These are phyloP conservation scores for Musca vetustissima DNA, from an alignment of 1,140 invertebrate species.

Conservation along the genomic window DNA sequence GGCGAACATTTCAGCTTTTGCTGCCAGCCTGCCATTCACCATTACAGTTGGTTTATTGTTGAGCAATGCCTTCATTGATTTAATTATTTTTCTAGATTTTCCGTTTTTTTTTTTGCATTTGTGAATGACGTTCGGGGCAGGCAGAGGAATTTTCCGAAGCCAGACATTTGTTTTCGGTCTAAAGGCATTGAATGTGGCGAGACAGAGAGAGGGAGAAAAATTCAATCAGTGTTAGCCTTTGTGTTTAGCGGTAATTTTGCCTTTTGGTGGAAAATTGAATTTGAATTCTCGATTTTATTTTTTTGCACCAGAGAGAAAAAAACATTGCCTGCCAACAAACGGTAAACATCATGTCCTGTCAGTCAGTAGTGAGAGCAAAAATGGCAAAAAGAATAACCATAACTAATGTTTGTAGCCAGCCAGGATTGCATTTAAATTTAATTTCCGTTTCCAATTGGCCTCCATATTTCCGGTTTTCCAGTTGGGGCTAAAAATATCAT, in stretches of 20 bases:
- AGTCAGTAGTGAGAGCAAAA: no score
- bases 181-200: background rate
- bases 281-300: no score
- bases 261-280: background rate
- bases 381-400: no score
- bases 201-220: no score
- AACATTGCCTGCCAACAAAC: no score
- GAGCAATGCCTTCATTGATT: slow-evolving; percentile 2
- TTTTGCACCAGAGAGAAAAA: no score
- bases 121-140: no score
- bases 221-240: slow-evolving; percentile 17
- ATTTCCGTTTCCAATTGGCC: slow-evolving; percentile 23
- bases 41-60: background rate
- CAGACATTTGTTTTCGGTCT: no score
- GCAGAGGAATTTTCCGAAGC: no score
- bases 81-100: slow-evolving; percentile 13
- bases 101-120: no score
- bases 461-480: slow-evolving; percentile 19
- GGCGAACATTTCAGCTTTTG: background rate
- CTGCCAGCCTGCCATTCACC: background rate
- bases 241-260: slow-evolving; percentile 10
- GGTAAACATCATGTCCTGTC: no score
- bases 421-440: slow-evolving; percentile 24
- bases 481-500: no score
- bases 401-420: slow-evolving; percentile 1